Evolutionary conservation across 2,888 invertebrate species (phyloP).

Genomic region (Gastracanthus pulcherrimus): DNA sequence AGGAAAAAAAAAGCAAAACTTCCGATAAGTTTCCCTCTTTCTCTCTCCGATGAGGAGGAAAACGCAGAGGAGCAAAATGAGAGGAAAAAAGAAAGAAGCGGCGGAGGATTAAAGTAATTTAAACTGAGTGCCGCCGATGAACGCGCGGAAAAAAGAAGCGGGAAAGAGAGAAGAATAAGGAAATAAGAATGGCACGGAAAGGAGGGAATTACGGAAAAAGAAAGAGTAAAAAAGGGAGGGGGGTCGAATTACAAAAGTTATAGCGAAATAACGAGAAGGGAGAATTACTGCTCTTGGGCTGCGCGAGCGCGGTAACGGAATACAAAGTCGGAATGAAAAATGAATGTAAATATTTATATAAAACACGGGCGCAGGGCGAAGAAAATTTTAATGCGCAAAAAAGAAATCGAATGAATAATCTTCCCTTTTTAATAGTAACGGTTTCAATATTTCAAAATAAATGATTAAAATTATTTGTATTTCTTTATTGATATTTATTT

Average conservation of each 20-base stretch:
- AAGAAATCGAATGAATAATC: background rate
- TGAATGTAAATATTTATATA: background rate
- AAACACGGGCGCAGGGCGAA: background rate
- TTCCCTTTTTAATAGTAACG: too few species aligned
- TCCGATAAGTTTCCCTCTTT: slow-evolving; percentile 21
- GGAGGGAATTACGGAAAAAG: background rate
- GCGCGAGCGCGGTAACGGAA: background rate
- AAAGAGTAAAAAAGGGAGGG: background rate
- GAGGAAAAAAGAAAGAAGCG: background rate
- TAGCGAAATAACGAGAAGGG: slow-evolving; percentile 7
- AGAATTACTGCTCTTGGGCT: background rate
- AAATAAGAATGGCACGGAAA: slow-evolving; percentile 5
- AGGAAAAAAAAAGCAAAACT: background rate
- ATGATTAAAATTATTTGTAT: too few species aligned
- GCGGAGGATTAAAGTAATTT: slow-evolving; percentile 48
- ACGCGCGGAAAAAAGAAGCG: background rate
- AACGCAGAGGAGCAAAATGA: background rate
- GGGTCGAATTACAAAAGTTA: slow-evolving; percentile 44
- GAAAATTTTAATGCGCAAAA: background rate
- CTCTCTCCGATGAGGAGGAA: background rate
- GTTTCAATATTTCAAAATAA: too few species aligned
- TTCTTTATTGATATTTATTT: background rate
- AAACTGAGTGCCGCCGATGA: slow-evolving; percentile 37
- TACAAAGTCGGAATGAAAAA: slow-evolving; percentile 16
- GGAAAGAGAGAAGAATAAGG: slow-evolving; percentile 5